Conservation (phyloP, 1,140 invertebrate genomes). For the Trachymyrmex septentrionalis region DNA sequence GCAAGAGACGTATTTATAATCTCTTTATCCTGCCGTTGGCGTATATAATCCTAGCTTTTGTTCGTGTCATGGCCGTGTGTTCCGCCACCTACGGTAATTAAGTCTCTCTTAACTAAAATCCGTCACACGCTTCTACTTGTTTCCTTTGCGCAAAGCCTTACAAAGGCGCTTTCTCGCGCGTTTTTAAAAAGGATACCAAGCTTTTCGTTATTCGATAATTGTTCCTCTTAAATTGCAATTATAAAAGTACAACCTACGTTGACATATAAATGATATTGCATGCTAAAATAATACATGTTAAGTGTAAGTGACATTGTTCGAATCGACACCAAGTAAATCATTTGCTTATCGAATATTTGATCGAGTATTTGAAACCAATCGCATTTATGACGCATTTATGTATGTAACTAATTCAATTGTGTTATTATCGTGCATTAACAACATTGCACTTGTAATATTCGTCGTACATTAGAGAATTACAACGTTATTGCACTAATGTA, state of each 20-base stretch:
- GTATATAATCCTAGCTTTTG: slow-evolving; percentile 49
- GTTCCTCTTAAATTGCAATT: neutral
- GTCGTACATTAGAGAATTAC: slow-evolving; percentile 7
- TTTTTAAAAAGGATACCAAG: neutral
- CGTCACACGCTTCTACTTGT: slow-evolving; percentile 18
- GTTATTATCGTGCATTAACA: neutral
- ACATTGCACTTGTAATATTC: neutral
- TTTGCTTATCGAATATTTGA: neutral
- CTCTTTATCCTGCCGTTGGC: slow-evolving; percentile 35
- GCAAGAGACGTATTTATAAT: slow-evolving; percentile 37
- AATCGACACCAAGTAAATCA: neutral
- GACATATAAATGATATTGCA: neutral
- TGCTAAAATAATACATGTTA: slow-evolving; percentile 3
- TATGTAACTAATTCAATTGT: neutral
- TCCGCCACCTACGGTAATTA: slow-evolving; percentile 35
- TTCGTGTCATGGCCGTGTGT: slow-evolving; percentile 41
- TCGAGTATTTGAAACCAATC: slow-evolving; percentile 12
- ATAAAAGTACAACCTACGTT: neutral
- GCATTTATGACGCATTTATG: slow-evolving; percentile 1
- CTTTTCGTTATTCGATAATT: slow-evolving; percentile 28
- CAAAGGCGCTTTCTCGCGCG: neutral
- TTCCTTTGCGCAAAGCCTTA: neutral
- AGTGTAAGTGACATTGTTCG: neutral
- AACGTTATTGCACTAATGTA: neutral
- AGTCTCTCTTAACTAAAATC: slow-evolving; percentile 54